phyloP scores from a whole-genome alignment of 2,113 vertebrate species.

The Hydrochoerus hydrochaeris region DNA sequence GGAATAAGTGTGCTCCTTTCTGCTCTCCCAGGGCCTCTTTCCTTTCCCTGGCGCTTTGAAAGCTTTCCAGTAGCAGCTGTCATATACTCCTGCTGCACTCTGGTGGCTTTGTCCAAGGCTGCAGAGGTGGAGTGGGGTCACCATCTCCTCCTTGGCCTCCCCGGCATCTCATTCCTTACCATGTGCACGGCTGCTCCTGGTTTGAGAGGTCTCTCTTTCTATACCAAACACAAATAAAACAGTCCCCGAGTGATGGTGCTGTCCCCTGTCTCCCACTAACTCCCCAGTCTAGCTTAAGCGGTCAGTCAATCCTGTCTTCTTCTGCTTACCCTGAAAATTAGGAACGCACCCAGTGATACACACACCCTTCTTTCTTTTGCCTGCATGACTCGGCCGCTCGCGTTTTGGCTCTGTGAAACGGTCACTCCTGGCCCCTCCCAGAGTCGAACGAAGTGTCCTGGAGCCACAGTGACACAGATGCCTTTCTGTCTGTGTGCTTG shows the following conservation, averaged over 20 bases:
- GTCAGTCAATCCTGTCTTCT: background rate
- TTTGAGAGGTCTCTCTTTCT: background rate
- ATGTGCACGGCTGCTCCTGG: background rate
- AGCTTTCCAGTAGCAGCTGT: background rate
- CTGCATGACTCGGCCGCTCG: background rate
- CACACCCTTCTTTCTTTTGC: too few species aligned
- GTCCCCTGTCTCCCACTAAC: background rate
- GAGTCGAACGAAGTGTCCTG: background rate
- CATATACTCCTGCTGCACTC: background rate
- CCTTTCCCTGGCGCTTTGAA: background rate
- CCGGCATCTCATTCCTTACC: background rate
- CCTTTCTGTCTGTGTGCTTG: background rate
- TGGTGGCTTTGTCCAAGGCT: background rate
- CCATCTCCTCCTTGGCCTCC: rapidly evolving
- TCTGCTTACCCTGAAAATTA: conserved; percentile 12
- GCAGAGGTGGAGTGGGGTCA: background rate
- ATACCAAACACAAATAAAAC: background rate
- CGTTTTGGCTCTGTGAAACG: background rate
- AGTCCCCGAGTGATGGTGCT: background rate
- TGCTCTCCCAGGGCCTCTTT: background rate
- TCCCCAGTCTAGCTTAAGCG: background rate
- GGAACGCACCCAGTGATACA: background rate
- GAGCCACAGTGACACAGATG: rapidly evolving
- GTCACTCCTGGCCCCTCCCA: background rate
- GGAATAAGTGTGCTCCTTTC: background rate